Evolutionary conservation across 2,888 invertebrate genomes (phyloP).

Genomic region (Mycalesis mineus): DNA sequence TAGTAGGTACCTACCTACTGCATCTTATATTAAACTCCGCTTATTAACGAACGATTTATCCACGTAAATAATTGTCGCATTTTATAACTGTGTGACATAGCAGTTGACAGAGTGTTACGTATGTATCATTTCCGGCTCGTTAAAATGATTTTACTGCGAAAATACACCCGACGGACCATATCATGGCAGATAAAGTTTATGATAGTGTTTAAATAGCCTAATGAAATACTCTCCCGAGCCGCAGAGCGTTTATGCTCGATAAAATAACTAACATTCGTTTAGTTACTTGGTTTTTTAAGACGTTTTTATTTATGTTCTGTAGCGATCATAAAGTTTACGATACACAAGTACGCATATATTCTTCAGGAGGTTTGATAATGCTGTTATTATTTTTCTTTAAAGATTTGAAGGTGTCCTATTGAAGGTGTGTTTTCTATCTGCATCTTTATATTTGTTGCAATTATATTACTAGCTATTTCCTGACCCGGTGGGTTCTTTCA

Average conservation of each 20-base stretch:
- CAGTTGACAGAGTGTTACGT: slow-evolving; percentile 19
- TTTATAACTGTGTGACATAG: slow-evolving; percentile 7
- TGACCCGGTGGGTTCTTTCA: too few species aligned
- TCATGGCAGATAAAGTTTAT: slow-evolving; percentile 49
- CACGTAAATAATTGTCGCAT: slow-evolving; percentile 3
- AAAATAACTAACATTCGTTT: slow-evolving; percentile 35
- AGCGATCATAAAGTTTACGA: too few species aligned
- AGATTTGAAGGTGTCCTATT: too few species aligned
- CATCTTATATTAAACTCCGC: too few species aligned
- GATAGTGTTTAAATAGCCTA: slow-evolving; percentile 44
- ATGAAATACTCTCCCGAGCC: slow-evolving; percentile 43
- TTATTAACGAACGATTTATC: neutral
- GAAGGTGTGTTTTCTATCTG: too few species aligned
- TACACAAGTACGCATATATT: too few species aligned
- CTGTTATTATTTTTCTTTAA: too few species aligned
- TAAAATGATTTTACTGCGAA: slow-evolving; percentile 37
- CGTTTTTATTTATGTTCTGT: neutral
- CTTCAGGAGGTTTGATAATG: too few species aligned
- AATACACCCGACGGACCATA: slow-evolving; percentile 30
- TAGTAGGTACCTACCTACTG: too few species aligned
- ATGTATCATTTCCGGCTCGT: slow-evolving; percentile 27
- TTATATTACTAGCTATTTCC: too few species aligned
- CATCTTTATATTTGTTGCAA: too few species aligned
- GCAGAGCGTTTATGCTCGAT: slow-evolving; percentile 35
- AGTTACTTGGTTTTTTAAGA: neutral